Evolutionary conservation across 2,113 vertebrate species (phyloP), one percentile per base, ranked within the genome.

Genomic region (Onychostoma macrolepis): DNA sequence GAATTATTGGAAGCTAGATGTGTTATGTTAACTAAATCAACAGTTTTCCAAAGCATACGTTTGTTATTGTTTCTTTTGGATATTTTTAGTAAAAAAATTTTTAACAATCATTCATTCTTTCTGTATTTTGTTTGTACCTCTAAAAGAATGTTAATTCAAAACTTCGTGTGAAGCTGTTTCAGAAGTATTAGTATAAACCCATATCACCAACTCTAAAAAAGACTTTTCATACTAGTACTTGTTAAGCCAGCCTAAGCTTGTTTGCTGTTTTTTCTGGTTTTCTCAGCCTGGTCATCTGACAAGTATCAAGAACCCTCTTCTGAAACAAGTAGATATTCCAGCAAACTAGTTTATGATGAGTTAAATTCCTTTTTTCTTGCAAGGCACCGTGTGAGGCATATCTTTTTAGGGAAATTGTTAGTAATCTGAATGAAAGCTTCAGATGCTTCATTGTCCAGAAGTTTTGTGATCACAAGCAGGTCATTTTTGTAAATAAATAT

Each of bases 1-100:
- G 11, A 76, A 63, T 33, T 83, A 33, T 78, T 78, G 38, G 19
- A 43, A 58, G 21, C 80, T 63, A 26, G 53, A 58, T 63, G 67
- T 71, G 33, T 24, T 69, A 15, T 69, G 19, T n/a, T 30, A 78
- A 53, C 17, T 78, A 53, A 33, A 78, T 78, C 36, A 61, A 41
- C 53, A 65, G 33, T 81, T 65, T 82, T 82, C n/a, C 15, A n/a
- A 48, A 67, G 9, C 45, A 41, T 48, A 77, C 26, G 3, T 50
- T 53, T 19, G 76, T 53, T 75, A 43, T 74, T 50, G 45, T 78
- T 50, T 78, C 28, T 53, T 61, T 78, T 78, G 8, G 53, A 19
- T 76, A 48, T 53, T 78, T 80, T 80, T 58, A 63, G 50, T 80
- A 58, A 80, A 63, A 36, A 6, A 33, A 36, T 36, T 8, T 48